Percentiles rank a stretch among this genome's conserved stretches.
Conservation (phyloP, 2,888 invertebrate genomes). For the Conus canariensis region DNA sequence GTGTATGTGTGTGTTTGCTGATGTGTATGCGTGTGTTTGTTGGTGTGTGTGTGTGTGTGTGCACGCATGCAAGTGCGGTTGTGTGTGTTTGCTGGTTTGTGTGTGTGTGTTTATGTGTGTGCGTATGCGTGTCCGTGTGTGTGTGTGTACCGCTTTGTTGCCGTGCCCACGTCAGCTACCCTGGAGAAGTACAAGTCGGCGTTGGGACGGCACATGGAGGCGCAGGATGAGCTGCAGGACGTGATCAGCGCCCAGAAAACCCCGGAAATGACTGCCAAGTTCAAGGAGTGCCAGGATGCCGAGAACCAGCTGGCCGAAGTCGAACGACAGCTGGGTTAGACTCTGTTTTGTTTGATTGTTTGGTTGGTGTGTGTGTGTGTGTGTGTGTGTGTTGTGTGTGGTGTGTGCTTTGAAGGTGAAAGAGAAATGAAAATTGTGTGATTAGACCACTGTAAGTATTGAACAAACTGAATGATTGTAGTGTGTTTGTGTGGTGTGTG, state of each 20-base stretch:
- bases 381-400: not conserved
- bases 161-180: constrained; percentile 58
- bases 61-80: not conserved
- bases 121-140: not conserved
- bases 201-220: constrained; percentile 63
- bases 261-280: constrained; percentile 74
- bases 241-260: constrained; percentile 67
- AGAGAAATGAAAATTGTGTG: too few species aligned
- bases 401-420: not conserved
- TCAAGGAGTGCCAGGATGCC: constrained; percentile 73
- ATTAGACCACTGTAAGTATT: not conserved
- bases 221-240: constrained; percentile 72
- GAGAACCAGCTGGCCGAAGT: constrained; percentile 69
- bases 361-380: not conserved
- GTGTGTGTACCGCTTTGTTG: too few species aligned
- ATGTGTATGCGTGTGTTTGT: not conserved
- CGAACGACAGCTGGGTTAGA: constrained; percentile 72
- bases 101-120: not conserved
- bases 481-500: too few species aligned
- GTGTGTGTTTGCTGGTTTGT: not conserved
- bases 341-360: not conserved
- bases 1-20: not conserved
- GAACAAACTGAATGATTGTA: too few species aligned
- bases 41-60: not conserved
- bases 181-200: constrained; percentile 69